Evolutionary conservation across 2,797 vertebrate genomes (phyloP).

Genomic region (Micromesistius poutassou): DNA sequence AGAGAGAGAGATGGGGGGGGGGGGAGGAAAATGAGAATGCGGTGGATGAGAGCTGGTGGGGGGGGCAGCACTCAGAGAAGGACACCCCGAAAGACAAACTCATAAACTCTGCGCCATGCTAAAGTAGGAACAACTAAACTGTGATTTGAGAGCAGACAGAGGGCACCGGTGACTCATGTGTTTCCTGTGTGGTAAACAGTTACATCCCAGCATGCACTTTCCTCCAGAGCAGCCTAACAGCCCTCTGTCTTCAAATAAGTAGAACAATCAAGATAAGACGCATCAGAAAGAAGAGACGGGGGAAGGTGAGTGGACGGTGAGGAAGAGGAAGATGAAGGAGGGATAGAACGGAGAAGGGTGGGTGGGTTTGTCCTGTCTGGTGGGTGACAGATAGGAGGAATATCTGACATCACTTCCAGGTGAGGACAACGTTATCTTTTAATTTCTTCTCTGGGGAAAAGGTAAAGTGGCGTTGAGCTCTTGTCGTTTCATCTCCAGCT

Average conservation of each 20-base stretch:
- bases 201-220: too few species aligned
- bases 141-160: neutral
- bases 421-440: neutral
- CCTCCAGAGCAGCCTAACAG: too few species aligned
- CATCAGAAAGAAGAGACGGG: too few species aligned
- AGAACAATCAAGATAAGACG: too few species aligned
- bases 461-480: neutral
- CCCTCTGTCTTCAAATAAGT: too few species aligned
- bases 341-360: neutral
- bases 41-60: neutral
- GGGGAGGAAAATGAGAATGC: conserved; percentile 11
- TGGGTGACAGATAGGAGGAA: too few species aligned
- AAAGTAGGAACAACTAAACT: too few species aligned
- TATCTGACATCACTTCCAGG: neutral
- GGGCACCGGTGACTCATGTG: neutral
- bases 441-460: neutral
- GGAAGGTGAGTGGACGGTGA: too few species aligned
- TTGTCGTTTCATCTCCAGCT: neutral
- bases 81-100: neutral
- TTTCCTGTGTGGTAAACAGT: neutral
- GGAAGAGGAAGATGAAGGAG: neutral
- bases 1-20: neutral
- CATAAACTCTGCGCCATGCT: neutral
- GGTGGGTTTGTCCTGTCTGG: neutral
- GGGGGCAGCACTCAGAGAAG: neutral